These are phyloP conservation scores for Rhingia campestris DNA, from an alignment of 2,888 invertebrate genomes.

Conservation along the genomic window DNA sequence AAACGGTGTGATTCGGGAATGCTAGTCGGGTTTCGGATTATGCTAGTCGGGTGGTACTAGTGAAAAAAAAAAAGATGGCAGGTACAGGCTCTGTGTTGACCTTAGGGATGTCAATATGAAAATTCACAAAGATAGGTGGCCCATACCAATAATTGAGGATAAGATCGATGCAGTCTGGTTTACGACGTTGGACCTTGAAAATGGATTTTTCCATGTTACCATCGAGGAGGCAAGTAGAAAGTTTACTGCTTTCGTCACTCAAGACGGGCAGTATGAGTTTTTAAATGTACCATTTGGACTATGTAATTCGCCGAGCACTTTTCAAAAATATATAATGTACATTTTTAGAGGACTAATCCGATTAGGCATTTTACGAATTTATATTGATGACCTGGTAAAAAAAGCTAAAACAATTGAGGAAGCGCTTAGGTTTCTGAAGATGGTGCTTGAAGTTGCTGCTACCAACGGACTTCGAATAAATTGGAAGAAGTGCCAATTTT, in stretches of 20 bases:
- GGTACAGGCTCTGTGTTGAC: constrained; percentile 74
- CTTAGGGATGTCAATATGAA: constrained; percentile 62
- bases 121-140: constrained; percentile 72
- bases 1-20: constrained; percentile 44
- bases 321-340: constrained; percentile 38
- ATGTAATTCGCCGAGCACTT: constrained; percentile 38
- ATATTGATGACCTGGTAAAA: constrained; percentile 27
- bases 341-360: constrained; percentile 14
- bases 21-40: constrained; percentile 76
- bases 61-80: constrained; percentile 75
- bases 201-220: no score
- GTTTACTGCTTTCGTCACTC: constrained; percentile 55
- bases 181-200: no score
- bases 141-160: constrained; percentile 76
- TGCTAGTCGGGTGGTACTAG: constrained; percentile 75
- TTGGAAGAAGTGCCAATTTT: no score
- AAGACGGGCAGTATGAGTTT: constrained; percentile 76
- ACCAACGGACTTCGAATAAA: no score
- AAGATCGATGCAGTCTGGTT: constrained; percentile 76
- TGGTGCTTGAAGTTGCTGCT: neutral
- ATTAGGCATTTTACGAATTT: constrained; percentile 23
- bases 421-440: neutral
- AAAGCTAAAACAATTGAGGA: constrained; percentile 24
- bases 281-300: constrained; percentile 64
- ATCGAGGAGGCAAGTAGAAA: no score